Base-by-base conservation (phyloP, 2,797 vertebrate genomes). In the Choloepus didactylus region DNA sequence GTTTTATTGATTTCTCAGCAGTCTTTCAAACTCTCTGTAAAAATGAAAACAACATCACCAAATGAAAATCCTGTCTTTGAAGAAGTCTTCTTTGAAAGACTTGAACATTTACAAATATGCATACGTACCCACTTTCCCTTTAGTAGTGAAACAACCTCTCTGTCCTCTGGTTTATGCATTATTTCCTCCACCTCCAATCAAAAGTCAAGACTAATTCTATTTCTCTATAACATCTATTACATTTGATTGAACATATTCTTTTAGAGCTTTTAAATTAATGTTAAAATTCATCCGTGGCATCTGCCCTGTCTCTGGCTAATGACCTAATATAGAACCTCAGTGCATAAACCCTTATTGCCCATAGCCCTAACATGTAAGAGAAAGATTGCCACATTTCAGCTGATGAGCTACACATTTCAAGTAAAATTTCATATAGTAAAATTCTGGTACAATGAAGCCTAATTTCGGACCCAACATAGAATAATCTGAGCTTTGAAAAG, bases 61-160 rank as follows among this genome's bases (percentile, higher is more conserved):
- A 60, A 72, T 44, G 69, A 83, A 96, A 96, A 79, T 27, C n/a
- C 29, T 46, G 27, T 15, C 44, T 80, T 66, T 66, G 15, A 69
- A 64, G 25, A 81, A 80, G n/a, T 60, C 54, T 82, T 76, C 59
- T 82, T 91, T 81, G 79, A 79, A 86, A 95, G 88, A 75, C 1
- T 8, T 56, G 27, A 92, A 51, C 35, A 54, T 51, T 66, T 77
- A 56, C 54, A 35, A 44, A 41, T 31, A 62, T 19, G 41, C 31
- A 18, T 29, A 23, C 59, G 73, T 56, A 59, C 10, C 70, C 31
- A 84, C 46, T 56, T 69, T 89, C 14, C 73, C 16, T 73, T 80
- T 62, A 80, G 60, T 35, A 25, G 62, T 67, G n/a, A 84, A 87
- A 62, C 27, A 51, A 75, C 5, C 2, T 60, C 10, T 15, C 1